Conservation (phyloP, 2,888 invertebrate species). For the Synergus gifuensis region DNA sequence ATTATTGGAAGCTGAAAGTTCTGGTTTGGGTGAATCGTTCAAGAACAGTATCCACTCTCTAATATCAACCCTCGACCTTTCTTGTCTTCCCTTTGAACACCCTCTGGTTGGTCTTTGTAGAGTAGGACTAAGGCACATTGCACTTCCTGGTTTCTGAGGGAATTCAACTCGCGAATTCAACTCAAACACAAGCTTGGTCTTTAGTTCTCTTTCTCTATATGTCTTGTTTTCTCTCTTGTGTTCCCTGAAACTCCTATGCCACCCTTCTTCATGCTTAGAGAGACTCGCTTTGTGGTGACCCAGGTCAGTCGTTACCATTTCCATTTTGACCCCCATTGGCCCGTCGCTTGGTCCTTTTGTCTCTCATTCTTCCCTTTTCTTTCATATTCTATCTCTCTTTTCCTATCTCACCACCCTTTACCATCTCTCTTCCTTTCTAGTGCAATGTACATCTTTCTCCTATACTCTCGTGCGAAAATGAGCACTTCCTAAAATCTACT, state of each 20-base stretch:
- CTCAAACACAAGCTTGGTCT: conserved; percentile 37
- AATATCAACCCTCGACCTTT: conserved; percentile 17
- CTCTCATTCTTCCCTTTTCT: conserved; percentile 24
- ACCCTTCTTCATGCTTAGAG: conserved; percentile 16
- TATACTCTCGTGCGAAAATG: background rate
- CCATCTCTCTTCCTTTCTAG: background rate
- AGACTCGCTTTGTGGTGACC: conserved; percentile 43
- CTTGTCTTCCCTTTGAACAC: conserved; percentile 22
- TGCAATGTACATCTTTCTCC: background rate
- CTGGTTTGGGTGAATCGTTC: conserved; percentile 2
- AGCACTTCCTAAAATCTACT: conserved; percentile 19
- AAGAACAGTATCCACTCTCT: conserved; percentile 10
- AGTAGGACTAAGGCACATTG: conserved; percentile 28
- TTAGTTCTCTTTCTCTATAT: conserved; percentile 35
- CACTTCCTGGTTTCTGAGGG: conserved; percentile 15
- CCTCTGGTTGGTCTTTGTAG: conserved; percentile 23
- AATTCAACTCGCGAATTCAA: conserved; percentile 34
- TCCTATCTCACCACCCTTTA: conserved; percentile 2
- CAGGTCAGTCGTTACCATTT: conserved; percentile 47
- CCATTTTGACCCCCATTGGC: conserved; percentile 36
- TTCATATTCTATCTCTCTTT: conserved; percentile 31
- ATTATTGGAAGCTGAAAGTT: background rate
- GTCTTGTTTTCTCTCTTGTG: conserved; percentile 40
- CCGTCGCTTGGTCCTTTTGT: conserved; percentile 1
- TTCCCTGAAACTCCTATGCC: conserved; percentile 36